Evolutionary conservation across 2,113 vertebrate species (phyloP).

Genomic region (Polypterus senegalus): DNA sequence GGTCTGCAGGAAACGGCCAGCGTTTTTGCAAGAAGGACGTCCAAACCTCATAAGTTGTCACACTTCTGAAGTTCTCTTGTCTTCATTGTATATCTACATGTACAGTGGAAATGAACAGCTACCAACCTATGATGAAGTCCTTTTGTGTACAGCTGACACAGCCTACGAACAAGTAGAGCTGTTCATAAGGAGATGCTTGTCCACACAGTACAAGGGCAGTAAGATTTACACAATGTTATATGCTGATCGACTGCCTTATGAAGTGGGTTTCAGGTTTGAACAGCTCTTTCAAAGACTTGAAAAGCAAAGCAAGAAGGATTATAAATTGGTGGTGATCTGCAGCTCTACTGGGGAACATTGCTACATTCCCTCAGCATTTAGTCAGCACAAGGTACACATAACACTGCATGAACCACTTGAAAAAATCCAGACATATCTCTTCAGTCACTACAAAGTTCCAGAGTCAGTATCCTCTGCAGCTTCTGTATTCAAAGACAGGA

Average conservation of each 20-base stretch:
- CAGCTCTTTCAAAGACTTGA: slow-evolving; percentile 61
- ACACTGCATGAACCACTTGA: slow-evolving; percentile 47
- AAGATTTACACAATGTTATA: slow-evolving; percentile 74
- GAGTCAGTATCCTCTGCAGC: slow-evolving; percentile 45
- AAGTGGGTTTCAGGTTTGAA: slow-evolving; percentile 67
- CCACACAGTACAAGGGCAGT: slow-evolving; percentile 29
- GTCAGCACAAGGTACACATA: slow-evolving; percentile 67
- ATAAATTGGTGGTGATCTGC: slow-evolving; percentile 69
- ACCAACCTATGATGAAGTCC: slow-evolving; percentile 78
- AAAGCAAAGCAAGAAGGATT: slow-evolving; percentile 39
- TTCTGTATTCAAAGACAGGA: slow-evolving; percentile 53
- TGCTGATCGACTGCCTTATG: slow-evolving; percentile 74
- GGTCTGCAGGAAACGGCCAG: slow-evolving; percentile 48
- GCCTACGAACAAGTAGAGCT: slow-evolving; percentile 71
- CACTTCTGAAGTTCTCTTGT: slow-evolving; percentile 56
- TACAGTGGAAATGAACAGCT: slow-evolving; percentile 49
- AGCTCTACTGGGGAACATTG: slow-evolving; percentile 68
- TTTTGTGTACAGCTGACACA: slow-evolving; percentile 68
- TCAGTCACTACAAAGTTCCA: slow-evolving; percentile 53
- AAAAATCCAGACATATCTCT: slow-evolving; percentile 60
- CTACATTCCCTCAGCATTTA: slow-evolving; percentile 80
- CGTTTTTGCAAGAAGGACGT: slow-evolving; percentile 45
- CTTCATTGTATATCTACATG: slow-evolving; percentile 82
- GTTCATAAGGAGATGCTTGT: slow-evolving; percentile 74
- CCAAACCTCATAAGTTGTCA: slow-evolving; percentile 79